phyloP scores from a whole-genome alignment of 2,113 vertebrate genomes.

The Hystrix cristata region DNA sequence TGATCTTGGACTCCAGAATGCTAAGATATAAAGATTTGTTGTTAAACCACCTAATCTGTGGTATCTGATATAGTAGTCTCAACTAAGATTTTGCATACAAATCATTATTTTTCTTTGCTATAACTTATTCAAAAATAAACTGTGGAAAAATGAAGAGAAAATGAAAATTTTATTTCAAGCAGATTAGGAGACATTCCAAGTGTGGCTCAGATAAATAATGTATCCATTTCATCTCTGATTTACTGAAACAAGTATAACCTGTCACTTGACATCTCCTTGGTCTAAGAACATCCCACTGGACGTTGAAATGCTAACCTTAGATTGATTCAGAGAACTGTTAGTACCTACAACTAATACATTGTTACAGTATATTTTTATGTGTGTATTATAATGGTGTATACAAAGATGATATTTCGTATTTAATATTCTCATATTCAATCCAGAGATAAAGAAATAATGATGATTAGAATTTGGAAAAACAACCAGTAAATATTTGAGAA shows the following conservation, averaged over 20 bases:
- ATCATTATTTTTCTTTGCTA: neutral
- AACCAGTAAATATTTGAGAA: neutral
- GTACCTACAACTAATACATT: neutral
- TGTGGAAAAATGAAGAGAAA: neutral
- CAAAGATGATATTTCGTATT: neutral
- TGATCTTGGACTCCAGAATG: neutral
- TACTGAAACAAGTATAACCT: neutral
- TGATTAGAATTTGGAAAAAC: neutral
- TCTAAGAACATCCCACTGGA: neutral
- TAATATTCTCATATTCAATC: neutral
- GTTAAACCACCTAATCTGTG: neutral
- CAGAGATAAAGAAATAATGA: neutral
- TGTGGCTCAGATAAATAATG: conserved; percentile 14
- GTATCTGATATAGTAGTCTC: neutral
- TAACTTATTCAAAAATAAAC: conserved; percentile 40
- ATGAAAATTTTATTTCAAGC: neutral
- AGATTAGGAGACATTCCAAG: neutral
- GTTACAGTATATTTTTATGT: neutral
- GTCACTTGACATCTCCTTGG: neutral
- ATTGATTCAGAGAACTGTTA: conserved; percentile 18
- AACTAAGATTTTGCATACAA: neutral
- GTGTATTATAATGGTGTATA: neutral
- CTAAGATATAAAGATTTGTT: neutral
- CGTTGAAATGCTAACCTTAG: neutral
- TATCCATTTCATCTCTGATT: neutral